Evolutionary conservation across 2,797 vertebrate species (phyloP), one percentile per base, ranked within the genome.

Genomic region (Esox masquinongy): DNA sequence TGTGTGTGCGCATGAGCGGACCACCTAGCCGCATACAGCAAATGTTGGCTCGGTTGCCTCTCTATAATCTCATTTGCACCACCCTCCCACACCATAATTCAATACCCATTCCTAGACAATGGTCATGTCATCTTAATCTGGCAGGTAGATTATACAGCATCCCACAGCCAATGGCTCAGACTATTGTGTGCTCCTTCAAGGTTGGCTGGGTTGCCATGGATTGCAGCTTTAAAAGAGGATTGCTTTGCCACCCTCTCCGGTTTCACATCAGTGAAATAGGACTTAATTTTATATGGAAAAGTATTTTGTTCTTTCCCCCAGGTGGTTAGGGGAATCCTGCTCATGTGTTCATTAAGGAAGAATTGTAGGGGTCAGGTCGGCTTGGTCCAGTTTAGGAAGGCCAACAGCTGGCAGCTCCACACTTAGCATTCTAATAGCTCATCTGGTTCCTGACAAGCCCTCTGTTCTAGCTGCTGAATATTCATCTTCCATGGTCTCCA

Each of bases 91-190:
- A 84, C 85, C 75, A 90, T 92, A 92, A 92, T 92, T 93, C 88
- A 93, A 93, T 92, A 92, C 90, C 90, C 90, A 88, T 84, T 89
- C 90, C 86, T 85, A 92, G 92, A 93, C 91, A 92, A 93, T 92
- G 90, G 90, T 91, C 90, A 91, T 91, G 91, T 92, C 93, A 92
- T 92, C 92, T 93, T 92, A 92, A 92, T 94, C 91, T 92, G 90
- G 89, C 92, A 94, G 92, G 92, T 92, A 93, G 91, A 93, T 94
- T 92, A 92, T 90, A 84, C 90, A 29, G 17, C 91, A 90, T 89
- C 88, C 88, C 87, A 90, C 88, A 91, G 89, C 89, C 84, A 90
- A 89, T 74, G 39, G 84, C 84, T 89, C 29, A 12, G 82, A 76
- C 89, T 84, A 85, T 90, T 92, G 88, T 91, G 80, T 74, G 80